phyloP scores from a whole-genome alignment of 1,140 invertebrate genomes.

The Paracyclopina nana region DNA sequence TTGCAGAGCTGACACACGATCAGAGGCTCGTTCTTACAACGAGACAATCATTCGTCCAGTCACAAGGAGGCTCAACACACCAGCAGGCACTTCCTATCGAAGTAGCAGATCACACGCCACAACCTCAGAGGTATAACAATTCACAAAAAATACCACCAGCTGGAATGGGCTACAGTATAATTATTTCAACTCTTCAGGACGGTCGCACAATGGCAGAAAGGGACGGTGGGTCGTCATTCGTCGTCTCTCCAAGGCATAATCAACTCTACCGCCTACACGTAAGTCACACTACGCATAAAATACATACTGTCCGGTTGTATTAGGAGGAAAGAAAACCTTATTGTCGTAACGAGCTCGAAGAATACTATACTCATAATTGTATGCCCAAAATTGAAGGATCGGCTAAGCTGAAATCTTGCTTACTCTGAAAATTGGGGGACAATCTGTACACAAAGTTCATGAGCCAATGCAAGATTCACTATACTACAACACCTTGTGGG shows the following conservation, averaged over 20 bases:
- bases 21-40: neutral
- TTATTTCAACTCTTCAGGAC: constrained; percentile 7
- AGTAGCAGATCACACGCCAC: constrained; percentile 11
- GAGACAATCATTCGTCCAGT: constrained; percentile 13
- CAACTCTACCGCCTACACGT: constrained; percentile 15
- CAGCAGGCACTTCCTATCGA: constrained; percentile 11
- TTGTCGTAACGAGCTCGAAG: no score
- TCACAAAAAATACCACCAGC: neutral
- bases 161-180: constrained; percentile 6
- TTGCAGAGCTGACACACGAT: constrained; percentile 7
- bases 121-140: constrained; percentile 3
- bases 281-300: no score
- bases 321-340: no score
- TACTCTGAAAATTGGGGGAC: no score
- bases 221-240: constrained; percentile 15
- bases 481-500: no score
- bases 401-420: no score
- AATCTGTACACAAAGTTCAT: no score
- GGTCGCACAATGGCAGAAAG: constrained; percentile 15
- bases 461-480: no score
- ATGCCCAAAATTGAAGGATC: no score
- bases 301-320: no score
- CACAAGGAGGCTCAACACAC: constrained; percentile 6
- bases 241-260: constrained; percentile 10
- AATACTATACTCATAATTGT: no score